These are phyloP conservation scores for Alligator mississippiensis DNA, from an alignment of 2,113 vertebrate genomes.

Conservation along the genomic window DNA sequence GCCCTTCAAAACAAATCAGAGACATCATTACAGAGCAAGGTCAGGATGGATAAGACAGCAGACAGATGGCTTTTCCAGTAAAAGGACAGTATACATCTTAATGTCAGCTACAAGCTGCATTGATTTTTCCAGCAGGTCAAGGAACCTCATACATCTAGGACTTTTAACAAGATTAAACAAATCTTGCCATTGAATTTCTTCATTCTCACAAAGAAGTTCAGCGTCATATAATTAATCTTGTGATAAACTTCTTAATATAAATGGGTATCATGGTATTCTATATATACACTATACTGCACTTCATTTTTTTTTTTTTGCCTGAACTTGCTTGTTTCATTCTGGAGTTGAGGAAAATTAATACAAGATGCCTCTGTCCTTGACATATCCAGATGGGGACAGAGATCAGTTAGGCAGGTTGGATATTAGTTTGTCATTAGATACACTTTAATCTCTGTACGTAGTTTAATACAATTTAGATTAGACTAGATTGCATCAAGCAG, in stretches of 20 bases:
- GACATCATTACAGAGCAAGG: background rate
- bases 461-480: background rate
- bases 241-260: background rate
- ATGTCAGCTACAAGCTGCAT: background rate
- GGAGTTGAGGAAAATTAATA: background rate
- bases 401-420: background rate
- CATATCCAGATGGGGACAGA: background rate
- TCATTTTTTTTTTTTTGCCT: background rate
- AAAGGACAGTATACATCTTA: rapidly evolving
- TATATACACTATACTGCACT: background rate
- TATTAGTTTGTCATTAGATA: background rate
- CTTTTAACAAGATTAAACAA: background rate
- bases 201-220: background rate
- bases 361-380: background rate
- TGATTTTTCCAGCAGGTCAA: background rate
- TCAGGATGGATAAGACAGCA: background rate
- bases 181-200: background rate
- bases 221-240: background rate
- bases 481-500: background rate
- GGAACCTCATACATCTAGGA: background rate
- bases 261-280: background rate
- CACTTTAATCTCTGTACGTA: background rate
- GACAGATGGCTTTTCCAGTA: background rate
- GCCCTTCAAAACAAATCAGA: background rate
- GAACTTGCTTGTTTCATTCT: background rate